phyloP scores from a whole-genome alignment of 2,888 invertebrate species.

The Diadegma fenestrale region DNA sequence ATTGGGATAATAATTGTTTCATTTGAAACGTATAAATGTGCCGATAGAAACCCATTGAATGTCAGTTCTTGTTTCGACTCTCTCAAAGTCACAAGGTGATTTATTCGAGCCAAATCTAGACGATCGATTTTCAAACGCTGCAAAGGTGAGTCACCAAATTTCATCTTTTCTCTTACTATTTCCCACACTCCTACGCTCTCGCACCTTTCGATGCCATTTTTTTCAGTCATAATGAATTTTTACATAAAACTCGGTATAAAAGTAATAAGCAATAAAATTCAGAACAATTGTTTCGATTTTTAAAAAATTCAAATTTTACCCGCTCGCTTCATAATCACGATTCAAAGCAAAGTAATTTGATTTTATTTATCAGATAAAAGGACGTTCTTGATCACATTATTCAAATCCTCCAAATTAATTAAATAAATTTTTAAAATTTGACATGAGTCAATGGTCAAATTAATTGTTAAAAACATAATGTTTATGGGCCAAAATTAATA shows the following conservation, averaged over 20 bases:
- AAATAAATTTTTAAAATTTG: neutral
- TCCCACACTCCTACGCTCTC: neutral
- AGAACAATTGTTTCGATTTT: neutral
- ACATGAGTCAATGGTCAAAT: neutral
- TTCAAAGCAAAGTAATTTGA: neutral
- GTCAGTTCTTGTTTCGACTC: conserved; percentile 76
- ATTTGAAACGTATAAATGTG: conserved; percentile 84
- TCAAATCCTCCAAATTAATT: neutral
- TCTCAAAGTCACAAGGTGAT: conserved; percentile 60
- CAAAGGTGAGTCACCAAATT: conserved; percentile 8
- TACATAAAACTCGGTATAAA: neutral
- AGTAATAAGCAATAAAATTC: no score
- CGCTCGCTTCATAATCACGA: neutral
- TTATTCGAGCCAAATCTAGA: neutral
- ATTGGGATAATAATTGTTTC: conserved; percentile 81
- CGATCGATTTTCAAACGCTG: neutral
- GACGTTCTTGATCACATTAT: neutral
- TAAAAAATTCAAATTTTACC: neutral
- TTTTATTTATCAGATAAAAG: neutral
- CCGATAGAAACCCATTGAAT: conserved; percentile 77
- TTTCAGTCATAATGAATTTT: neutral
- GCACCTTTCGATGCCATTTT: neutral
- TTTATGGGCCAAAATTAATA: neutral
- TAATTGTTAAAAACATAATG: neutral
- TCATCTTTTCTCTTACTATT: neutral